Conservation (phyloP, 2,797 vertebrate species). For the Tangara arthus region DNA sequence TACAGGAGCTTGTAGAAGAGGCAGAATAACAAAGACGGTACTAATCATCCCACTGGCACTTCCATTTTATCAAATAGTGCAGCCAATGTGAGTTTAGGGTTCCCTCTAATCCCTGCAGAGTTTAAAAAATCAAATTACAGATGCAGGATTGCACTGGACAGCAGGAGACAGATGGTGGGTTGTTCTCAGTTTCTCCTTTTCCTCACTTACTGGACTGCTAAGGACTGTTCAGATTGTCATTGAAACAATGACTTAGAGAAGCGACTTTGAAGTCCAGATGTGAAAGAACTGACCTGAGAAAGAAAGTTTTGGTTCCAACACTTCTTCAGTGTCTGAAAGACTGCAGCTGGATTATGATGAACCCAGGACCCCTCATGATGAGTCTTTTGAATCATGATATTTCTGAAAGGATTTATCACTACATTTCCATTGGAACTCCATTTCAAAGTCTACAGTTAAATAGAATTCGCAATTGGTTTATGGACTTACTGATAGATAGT, state of each 20-base stretch:
- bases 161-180: neutral
- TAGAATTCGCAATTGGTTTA: neutral
- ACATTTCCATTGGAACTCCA: neutral
- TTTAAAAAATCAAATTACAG: neutral
- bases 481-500: neutral
- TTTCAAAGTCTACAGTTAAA: neutral
- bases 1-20: neutral
- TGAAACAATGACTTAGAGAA: neutral
- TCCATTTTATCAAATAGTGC: neutral
- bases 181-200: neutral
- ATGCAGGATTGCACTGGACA: neutral
- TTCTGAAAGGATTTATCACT: neutral
- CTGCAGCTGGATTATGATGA: neutral
- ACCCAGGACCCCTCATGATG: neutral
- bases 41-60: neutral
- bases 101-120: neutral
- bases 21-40: neutral
- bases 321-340: neutral
- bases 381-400: neutral
- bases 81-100: fast-evolving
- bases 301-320: neutral
- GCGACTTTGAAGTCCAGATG: neutral
- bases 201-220: neutral
- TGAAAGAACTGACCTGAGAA: neutral
- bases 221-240: neutral